Conservation (phyloP, 2,797 vertebrate species). For the Geotrypetes seraphini region DNA sequence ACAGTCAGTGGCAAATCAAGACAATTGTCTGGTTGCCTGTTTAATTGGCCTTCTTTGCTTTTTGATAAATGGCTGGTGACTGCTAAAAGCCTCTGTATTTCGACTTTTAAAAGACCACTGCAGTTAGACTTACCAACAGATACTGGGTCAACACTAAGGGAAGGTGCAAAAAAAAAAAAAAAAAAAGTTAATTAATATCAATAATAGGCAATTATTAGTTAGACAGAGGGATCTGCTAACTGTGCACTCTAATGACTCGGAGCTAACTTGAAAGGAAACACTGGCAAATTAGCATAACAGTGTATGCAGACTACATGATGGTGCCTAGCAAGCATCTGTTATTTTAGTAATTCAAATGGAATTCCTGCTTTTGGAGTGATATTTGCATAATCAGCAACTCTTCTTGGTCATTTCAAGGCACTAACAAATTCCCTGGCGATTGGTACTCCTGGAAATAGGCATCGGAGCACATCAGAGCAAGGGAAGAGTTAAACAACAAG, state of each 20-base stretch:
- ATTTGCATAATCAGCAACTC: conserved; percentile 92
- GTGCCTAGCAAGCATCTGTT: conserved; percentile 98
- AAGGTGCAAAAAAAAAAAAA: conserved; percentile 98
- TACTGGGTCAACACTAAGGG: conserved; percentile 86
- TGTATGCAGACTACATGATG: conserved; percentile 78
- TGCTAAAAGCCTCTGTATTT: conserved; percentile 74
- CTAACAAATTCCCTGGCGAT: conserved; percentile 81
- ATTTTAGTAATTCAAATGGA: conserved; percentile 96
- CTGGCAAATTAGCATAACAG: conserved; percentile 97
- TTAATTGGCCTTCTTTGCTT: conserved; percentile 98
- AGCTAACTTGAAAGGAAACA: conserved; percentile 89
- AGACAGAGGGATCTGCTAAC: conserved; percentile 98
- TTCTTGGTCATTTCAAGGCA: conserved; percentile 78
- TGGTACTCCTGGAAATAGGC: conserved; percentile 66
- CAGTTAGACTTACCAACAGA: conserved; percentile 98
- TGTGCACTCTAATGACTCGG: conserved; percentile 92
- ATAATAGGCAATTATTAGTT: conserved; percentile 99
- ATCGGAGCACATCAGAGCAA: conserved; percentile 69
- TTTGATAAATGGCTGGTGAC: conserved; percentile 96
- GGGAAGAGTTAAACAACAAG: conserved; percentile 35
- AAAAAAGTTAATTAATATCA: conserved; percentile 99
- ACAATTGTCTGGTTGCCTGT: conserved; percentile 87
- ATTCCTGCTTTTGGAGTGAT: conserved; percentile 83
- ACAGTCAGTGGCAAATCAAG: conserved; percentile 96
- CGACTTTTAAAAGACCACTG: conserved; percentile 90